Percentiles rank a stretch among this genome's conserved stretches.
Conservation (phyloP, 2,113 vertebrate genomes). For the Anarrhichthys ocellatus region DNA sequence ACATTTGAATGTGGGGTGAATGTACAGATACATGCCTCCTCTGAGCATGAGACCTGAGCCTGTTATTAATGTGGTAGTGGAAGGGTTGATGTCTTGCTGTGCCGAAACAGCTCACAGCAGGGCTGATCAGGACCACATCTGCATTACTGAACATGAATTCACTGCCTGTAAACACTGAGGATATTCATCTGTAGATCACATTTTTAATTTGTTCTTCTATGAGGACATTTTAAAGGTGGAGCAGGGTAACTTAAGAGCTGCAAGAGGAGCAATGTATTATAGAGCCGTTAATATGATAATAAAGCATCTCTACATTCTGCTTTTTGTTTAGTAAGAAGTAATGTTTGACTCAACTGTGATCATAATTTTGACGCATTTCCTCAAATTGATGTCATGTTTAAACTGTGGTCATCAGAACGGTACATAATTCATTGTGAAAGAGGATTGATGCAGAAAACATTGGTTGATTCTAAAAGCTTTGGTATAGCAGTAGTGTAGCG, state of each 20-base stretch:
- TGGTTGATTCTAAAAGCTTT: background rate
- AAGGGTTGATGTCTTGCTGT: constrained; percentile 18
- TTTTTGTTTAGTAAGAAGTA: background rate
- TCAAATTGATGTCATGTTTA: background rate
- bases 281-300: background rate
- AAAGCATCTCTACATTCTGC: background rate
- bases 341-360: background rate
- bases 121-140: background rate
- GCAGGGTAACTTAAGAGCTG: background rate
- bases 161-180: background rate
- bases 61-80: constrained; percentile 4
- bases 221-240: background rate
- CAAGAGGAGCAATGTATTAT: background rate
- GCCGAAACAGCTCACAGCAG: constrained; percentile 18
- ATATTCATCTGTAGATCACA: background rate
- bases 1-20: background rate
- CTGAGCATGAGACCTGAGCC: constrained; percentile 14
- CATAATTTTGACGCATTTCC: background rate
- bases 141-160: background rate
- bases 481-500: background rate
- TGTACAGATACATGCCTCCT: background rate
- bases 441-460: background rate
- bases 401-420: background rate
- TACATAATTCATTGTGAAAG: background rate
- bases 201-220: background rate